A percentile compares a stretch with the other conserved stretches of the same genome.
These are phyloP conservation scores for Macrosiphum euphorbiae DNA, from an alignment of 2,888 invertebrate genomes.

Conservation along the genomic window DNA sequence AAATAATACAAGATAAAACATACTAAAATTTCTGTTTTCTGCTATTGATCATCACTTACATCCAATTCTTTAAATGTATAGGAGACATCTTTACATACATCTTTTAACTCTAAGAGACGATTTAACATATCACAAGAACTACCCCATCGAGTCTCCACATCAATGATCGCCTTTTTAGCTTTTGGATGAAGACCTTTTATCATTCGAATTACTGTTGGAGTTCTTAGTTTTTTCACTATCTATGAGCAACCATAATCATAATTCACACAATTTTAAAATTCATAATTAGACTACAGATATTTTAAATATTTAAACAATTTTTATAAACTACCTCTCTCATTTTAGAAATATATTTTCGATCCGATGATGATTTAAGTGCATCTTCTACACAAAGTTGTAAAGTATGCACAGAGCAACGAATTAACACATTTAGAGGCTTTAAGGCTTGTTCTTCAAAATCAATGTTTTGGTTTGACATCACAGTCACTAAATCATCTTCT, in stretches of 20 bases:
- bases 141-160: background rate
- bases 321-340: background rate
- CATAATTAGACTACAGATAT: background rate
- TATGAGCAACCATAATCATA: background rate
- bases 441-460: background rate
- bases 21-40: background rate
- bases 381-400: background rate
- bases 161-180: background rate
- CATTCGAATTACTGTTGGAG: background rate
- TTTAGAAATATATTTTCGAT: background rate
- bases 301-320: background rate
- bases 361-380: background rate
- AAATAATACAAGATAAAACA: background rate
- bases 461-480: background rate
- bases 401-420: background rate
- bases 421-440: background rate
- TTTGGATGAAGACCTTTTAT: constrained; percentile 8
- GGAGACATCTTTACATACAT: background rate
- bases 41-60: background rate
- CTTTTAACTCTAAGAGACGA: background rate
- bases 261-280: background rate
- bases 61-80: background rate
- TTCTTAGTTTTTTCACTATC: background rate
- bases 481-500: background rate
- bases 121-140: background rate